phyloP scores from a whole-genome alignment of 1,140 invertebrate species.

The Venturia canescens region DNA sequence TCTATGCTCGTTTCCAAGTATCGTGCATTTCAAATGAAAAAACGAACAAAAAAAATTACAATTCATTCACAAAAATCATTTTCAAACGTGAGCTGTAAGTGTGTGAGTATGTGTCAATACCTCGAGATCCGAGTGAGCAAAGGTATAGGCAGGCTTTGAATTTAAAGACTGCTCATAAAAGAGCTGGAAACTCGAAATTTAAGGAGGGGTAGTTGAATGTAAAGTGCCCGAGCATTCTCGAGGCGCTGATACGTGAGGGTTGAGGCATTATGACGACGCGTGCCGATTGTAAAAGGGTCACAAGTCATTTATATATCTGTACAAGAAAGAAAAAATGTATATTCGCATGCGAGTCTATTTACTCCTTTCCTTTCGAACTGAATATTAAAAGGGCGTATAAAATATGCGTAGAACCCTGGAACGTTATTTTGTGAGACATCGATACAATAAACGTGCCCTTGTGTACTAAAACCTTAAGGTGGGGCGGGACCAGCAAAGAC shows the following conservation, averaged over 20 bases:
- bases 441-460: neutral
- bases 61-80: no score
- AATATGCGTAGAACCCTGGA: neutral
- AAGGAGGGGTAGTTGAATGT: constrained; percentile 73
- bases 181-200: constrained; percentile 57
- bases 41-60: no score
- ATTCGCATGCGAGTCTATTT: neutral
- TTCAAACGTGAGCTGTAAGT: no score
- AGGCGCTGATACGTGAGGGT: constrained; percentile 51
- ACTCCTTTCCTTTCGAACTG: no score
- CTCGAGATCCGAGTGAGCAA: neutral
- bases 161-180: constrained; percentile 44
- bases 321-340: neutral
- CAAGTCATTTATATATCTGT: neutral
- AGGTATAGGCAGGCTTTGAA: constrained; percentile 7
- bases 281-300: constrained; percentile 56
- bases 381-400: neutral
- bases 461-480: neutral
- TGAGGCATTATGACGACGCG: constrained; percentile 68
- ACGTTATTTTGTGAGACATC: neutral
- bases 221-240: constrained; percentile 58
- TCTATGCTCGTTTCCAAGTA: no score
- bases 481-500: constrained; percentile 22
- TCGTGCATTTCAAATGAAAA: no score
- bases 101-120: neutral